phyloP scores from a whole-genome alignment of 2,888 invertebrate genomes.

The Nemotelus nigrinus region DNA sequence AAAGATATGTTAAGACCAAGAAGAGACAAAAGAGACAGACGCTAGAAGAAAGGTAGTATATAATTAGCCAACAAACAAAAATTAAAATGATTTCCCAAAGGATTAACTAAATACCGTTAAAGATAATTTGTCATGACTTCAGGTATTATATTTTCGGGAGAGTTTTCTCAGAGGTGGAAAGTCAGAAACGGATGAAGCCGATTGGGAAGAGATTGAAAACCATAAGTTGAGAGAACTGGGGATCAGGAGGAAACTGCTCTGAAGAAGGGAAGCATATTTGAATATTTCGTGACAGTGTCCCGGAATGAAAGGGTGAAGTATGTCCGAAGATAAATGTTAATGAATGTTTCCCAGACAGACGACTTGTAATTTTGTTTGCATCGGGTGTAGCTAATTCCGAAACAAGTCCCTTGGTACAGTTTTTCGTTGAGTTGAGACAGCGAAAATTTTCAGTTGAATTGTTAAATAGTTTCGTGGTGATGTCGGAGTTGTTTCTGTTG shows the following conservation, averaged over 20 bases:
- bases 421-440: neutral
- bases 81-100: constrained; percentile 41
- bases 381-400: neutral
- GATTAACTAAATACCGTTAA: constrained; percentile 45
- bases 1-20: neutral
- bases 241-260: too few species aligned
- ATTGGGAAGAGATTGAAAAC: too few species aligned
- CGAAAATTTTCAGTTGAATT: neutral
- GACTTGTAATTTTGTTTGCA: too few species aligned
- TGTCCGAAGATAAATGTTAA: too few species aligned
- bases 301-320: too few species aligned
- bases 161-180: neutral
- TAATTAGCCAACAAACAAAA: constrained; percentile 40
- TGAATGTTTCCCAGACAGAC: too few species aligned
- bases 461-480: neutral
- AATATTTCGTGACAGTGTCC: too few species aligned
- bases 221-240: too few species aligned
- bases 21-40: neutral
- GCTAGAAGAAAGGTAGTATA: constrained; percentile 3
- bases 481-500: neutral
- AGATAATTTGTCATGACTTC: constrained; percentile 46
- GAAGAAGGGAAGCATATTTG: too few species aligned
- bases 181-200: too few species aligned
- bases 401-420: neutral
- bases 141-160: constrained; percentile 37